phyloP scores from a whole-genome alignment of 2,797 vertebrate genomes.

The Neostethus bicornis region DNA sequence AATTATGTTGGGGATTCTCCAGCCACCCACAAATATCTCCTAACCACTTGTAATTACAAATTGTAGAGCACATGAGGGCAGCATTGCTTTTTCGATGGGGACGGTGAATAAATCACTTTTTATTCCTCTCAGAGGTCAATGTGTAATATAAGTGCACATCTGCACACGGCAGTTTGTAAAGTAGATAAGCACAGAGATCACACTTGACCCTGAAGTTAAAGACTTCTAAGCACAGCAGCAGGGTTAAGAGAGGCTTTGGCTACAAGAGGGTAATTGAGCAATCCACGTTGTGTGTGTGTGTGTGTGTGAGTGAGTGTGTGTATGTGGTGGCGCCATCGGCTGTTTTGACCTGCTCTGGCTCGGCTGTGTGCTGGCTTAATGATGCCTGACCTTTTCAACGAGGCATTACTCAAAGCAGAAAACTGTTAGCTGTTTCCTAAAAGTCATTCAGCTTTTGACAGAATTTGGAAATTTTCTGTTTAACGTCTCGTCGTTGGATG shows the following conservation, averaged over 20 bases:
- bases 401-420: constrained; percentile 21
- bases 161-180: constrained; percentile 63
- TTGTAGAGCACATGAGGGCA: constrained; percentile 65
- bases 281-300: constrained; percentile 46
- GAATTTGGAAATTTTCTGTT: constrained; percentile 5
- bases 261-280: constrained; percentile 74
- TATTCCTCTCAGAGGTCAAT: constrained; percentile 25
- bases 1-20: constrained; percentile 43
- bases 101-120: constrained; percentile 44
- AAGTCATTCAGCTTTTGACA: background rate
- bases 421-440: constrained; percentile 6
- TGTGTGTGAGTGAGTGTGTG: constrained; percentile 29
- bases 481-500: background rate
- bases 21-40: constrained; percentile 32
- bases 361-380: constrained; percentile 69
- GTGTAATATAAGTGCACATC: constrained; percentile 12
- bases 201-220: constrained; percentile 78
- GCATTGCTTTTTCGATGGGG: constrained; percentile 61
- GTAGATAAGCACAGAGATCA: constrained; percentile 75
- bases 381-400: constrained; percentile 66
- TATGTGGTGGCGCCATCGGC: constrained; percentile 50
- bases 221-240: constrained; percentile 71
- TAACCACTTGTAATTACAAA: constrained; percentile 46
- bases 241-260: constrained; percentile 71
- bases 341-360: constrained; percentile 71